Conservation (phyloP, 30 jellyfish, hydroid and myxozoan species). For the Turritopsis rubra region DNA sequence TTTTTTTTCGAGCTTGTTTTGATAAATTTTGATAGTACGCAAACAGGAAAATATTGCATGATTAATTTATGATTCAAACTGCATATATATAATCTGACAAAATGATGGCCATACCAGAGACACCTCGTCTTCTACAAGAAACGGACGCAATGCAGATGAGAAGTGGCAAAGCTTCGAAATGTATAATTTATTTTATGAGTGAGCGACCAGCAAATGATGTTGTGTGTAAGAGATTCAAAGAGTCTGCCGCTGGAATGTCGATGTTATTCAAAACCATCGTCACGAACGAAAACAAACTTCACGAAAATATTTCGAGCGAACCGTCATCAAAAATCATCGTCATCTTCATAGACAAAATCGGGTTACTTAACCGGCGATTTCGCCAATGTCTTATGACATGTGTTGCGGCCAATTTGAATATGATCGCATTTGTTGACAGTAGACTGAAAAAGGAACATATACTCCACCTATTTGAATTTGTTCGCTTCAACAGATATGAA, state of each 20-base stretch:
- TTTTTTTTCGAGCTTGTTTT: too few relatives aligned
- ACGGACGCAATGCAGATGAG: background rate
- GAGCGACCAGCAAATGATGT: background rate
- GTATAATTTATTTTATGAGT: background rate
- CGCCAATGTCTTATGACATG: background rate
- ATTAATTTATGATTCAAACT: too few relatives aligned
- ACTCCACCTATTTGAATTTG: background rate
- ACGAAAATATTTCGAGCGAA: background rate
- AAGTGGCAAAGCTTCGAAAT: background rate
- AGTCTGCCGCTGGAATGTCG: background rate
- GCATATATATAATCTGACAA: too few relatives aligned
- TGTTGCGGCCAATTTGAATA: conserved; percentile 5
- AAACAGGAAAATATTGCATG: too few relatives aligned
- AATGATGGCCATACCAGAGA: too few relatives aligned
- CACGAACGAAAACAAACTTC: background rate
- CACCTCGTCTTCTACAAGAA: too few relatives aligned
- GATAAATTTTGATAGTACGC: too few relatives aligned
- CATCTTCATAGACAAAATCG: background rate
- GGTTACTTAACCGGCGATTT: background rate
- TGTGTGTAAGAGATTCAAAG: background rate
- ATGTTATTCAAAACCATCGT: background rate
- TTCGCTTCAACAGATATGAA: background rate
- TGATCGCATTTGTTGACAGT: background rate
- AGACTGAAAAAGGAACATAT: background rate
- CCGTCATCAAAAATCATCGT: background rate